Base-by-base conservation (phyloP, 1,140 invertebrate species). In the Cherax destructor region DNA sequence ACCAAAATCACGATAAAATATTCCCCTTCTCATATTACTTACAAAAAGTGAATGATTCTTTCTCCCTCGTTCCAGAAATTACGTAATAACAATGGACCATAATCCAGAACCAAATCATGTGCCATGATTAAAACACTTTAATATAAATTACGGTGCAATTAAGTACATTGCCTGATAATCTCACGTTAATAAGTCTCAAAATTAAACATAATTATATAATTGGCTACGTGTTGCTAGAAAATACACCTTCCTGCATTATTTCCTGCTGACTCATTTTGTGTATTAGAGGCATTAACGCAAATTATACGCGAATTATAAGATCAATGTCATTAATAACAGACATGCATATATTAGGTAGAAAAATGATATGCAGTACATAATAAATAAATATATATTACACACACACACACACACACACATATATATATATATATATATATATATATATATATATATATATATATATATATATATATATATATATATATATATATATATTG, bases 171-270 rank as follows among this genome's bases (percentile, higher is more conserved):
- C 83, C 69, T 85, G 83, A 69, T 85, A 85, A 85, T 85, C 83
- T 85, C 47, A 10, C 61, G 49, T 41, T 85, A 85, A 85, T 85
- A 85, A 85, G 61, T 85, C 83, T 61, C 83, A 65, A 85, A 85
- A 85, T 85, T 61, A 85, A 49, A 85, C n/a, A 61, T 85, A 85
- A 85, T 85, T 56, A 74, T 85, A 85, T 85, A 85, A 85, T 85
- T 85, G 83, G 83, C 72, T 85, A 85, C 83, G 83, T 72, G 61
- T 85, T 61, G 65, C 56, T 74, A 47, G 61, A 41, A 65, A 30
- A 49, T 47, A 61, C 59, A 69, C 83, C 83, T 85, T 85, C 47
- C 52, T 85, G 83, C 83, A 69, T 85, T 74, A 85, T 85, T 85
- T 65, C n/a, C 11, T 74, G 83, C 65, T 74, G 49, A 30, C 83